A percentile compares a stretch with the other conserved stretches of the same genome.
Conservation (phyloP, 2,113 vertebrate genomes). For the Prunella fulvescens region DNA sequence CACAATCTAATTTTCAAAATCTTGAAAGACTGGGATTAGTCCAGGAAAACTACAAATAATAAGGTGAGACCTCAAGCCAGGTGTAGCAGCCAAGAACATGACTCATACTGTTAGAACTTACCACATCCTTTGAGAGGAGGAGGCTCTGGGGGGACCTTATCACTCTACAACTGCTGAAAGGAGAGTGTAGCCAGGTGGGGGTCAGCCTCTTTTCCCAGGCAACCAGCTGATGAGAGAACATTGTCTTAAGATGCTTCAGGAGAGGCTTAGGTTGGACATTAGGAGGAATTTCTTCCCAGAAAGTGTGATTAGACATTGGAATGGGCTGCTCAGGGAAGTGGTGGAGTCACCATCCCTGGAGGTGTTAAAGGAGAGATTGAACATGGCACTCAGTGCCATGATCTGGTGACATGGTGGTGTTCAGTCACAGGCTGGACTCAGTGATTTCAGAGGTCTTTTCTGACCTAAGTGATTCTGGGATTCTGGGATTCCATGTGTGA, state of each 20-base stretch:
- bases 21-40: not conserved
- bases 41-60: not conserved
- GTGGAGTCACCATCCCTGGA: not conserved
- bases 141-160: not conserved
- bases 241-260: not conserved
- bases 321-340: not conserved
- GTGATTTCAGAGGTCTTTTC: not conserved
- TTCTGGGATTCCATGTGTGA: rapidly evolving
- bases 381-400: not conserved
- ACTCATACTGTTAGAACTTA: not conserved
- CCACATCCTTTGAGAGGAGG: not conserved
- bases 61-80: not conserved
- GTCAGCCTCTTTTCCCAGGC: not conserved
- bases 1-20: not conserved
- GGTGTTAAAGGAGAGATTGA: not conserved
- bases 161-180: not conserved
- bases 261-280: not conserved
- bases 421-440: not conserved
- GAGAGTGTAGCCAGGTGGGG: not conserved
- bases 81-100: not conserved
- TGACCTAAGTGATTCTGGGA: not conserved
- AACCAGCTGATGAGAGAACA: not conserved
- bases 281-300: not conserved
- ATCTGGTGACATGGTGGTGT: not conserved
- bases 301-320: not conserved